Evolutionary conservation across 2,888 invertebrate species (phyloP).

Genomic region (Cheilosia impressa): DNA sequence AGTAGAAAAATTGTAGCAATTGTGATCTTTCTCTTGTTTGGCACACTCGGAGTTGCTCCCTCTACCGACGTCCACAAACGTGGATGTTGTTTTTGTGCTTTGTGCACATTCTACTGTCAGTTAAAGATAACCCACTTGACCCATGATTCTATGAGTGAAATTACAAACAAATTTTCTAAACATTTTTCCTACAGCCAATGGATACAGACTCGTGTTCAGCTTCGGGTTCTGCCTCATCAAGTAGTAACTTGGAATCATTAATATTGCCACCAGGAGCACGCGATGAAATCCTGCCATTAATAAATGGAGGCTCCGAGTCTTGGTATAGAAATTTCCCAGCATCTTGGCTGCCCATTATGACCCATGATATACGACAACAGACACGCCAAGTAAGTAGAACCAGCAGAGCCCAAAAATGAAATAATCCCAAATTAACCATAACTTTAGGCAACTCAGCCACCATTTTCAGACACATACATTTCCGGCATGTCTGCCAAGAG

Average conservation of each 20-base stretch:
- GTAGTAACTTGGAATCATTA: conserved; percentile 54
- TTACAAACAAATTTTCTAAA: no score
- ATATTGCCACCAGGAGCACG: conserved; percentile 78
- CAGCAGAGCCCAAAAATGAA: not conserved
- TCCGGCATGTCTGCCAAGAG: conserved; percentile 95
- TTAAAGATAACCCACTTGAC: no score
- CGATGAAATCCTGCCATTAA: conserved; percentile 84
- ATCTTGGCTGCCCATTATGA: conserved; percentile 95
- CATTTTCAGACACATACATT: conserved; percentile 95
- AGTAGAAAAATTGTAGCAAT: no score
- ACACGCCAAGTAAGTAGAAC: conserved; percentile 84
- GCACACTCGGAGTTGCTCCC: no score
- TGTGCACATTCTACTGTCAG: no score
- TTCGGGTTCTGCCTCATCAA: conserved; percentile 55
- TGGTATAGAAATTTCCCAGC: conserved; percentile 88
- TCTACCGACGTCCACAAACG: no score
- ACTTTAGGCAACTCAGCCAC: conserved; percentile 83
- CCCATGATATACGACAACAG: conserved; percentile 91
- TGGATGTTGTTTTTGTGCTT: no score
- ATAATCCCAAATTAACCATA: not conserved
- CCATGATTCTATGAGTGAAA: no score
- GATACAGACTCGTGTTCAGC: conserved; percentile 83
- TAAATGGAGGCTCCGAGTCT: conserved; percentile 85
- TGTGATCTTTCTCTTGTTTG: no score
- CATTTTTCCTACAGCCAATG: conserved; percentile 81